These are phyloP conservation scores for Casuarius casuarius DNA, from an alignment of 2,113 vertebrate species.

Conservation along the genomic window DNA sequence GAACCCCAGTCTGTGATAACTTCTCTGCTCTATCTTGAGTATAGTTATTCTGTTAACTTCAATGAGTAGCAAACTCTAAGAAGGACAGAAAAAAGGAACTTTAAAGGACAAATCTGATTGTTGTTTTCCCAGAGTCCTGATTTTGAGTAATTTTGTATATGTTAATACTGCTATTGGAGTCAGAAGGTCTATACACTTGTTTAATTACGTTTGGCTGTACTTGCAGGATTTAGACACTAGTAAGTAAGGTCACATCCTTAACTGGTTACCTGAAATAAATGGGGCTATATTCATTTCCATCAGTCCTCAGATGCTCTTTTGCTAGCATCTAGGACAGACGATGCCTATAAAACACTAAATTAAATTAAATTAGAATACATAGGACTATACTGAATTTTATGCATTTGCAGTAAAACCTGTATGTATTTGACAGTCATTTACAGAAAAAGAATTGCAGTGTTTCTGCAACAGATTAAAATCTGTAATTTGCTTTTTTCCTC, in stretches of 20 bases:
- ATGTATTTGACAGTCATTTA: not conserved
- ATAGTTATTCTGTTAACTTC: slow-evolving; percentile 13
- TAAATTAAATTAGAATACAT: not conserved
- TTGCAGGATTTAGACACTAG: not conserved
- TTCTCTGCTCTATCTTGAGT: not conserved
- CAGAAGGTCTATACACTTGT: not conserved
- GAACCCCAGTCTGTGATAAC: not conserved
- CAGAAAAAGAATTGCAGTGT: not conserved
- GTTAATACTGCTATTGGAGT: not conserved
- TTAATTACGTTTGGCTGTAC: not conserved
- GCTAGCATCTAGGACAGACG: not conserved
- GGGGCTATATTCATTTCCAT: not conserved
- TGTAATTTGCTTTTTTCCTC: slow-evolving; percentile 39
- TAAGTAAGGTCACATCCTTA: not conserved
- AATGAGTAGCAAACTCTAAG: not conserved
- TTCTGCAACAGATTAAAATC: slow-evolving; percentile 32
- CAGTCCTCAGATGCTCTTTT: not conserved
- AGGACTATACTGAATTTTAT: not conserved
- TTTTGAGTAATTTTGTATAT: not conserved
- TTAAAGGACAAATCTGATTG: not conserved
- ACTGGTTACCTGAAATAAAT: not conserved
- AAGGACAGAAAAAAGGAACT: not conserved
- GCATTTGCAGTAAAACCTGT: not conserved
- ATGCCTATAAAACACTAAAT: not conserved
- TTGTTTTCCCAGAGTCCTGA: not conserved